A percentile compares a stretch with the other conserved stretches of the same genome.
Evolutionary conservation across 2,888 invertebrate genomes (phyloP).

Genomic region (Cephus runcator): DNA sequence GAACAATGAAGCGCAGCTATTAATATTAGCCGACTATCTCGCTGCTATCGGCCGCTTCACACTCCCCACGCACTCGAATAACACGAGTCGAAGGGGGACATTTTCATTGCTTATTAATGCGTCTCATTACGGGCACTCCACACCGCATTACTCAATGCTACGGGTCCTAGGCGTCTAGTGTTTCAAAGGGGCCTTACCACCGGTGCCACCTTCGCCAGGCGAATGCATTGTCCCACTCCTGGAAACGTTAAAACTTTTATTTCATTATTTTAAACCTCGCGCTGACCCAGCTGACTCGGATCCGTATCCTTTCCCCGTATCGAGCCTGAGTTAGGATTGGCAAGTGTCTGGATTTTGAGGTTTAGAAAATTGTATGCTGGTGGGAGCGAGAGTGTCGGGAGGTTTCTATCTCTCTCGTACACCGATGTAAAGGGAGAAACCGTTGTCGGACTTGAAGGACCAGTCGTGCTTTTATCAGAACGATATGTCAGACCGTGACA

Average conservation of each 20-base stretch:
- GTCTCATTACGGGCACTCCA: constrained; percentile 58
- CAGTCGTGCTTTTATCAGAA: constrained; percentile 57
- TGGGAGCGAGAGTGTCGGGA: background rate
- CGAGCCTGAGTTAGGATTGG: background rate
- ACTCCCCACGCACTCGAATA: constrained; percentile 58
- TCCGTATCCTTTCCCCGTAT: background rate
- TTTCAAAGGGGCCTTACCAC: constrained; percentile 47
- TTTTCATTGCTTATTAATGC: constrained; percentile 63
- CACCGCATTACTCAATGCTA: constrained; percentile 62
- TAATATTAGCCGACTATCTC: constrained; percentile 57
- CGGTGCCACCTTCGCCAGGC: background rate
- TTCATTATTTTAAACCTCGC: background rate
- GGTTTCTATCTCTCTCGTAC: background rate
- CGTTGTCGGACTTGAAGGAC: constrained; percentile 38
- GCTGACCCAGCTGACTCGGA: background rate
- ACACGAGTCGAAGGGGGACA: constrained; percentile 57
- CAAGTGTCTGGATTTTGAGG: background rate
- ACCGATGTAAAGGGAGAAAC: constrained; percentile 16
- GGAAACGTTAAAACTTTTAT: constrained; percentile 1
- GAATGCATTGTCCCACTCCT: background rate
- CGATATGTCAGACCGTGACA: constrained; percentile 61
- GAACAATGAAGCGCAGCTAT: constrained; percentile 55
- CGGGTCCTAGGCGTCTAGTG: constrained; percentile 51
- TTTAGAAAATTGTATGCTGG: background rate
- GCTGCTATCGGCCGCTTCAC: constrained; percentile 55